Evolutionary conservation across 1,140 invertebrate species (phyloP).

Genomic region (Drosophila malerkotliana): DNA sequence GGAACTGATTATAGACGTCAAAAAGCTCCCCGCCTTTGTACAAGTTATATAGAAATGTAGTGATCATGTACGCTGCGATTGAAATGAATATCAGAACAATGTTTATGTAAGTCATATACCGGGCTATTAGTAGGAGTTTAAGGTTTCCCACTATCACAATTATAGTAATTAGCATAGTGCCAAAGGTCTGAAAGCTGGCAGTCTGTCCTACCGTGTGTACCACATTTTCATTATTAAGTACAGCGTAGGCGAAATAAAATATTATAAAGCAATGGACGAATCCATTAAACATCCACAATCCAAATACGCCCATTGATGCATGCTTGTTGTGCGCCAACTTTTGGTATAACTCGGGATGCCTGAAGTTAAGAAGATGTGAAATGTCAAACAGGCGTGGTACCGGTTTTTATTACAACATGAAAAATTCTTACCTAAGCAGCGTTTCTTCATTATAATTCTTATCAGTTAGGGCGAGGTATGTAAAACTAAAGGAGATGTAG

Average conservation of each 20-base stretch:
- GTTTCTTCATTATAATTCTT: slow-evolving; percentile 87
- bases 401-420: too few relatives aligned
- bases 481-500: slow-evolving; percentile 89
- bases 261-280: slow-evolving; percentile 85
- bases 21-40: slow-evolving; percentile 86
- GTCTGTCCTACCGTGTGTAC: slow-evolving; percentile 83
- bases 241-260: slow-evolving; percentile 83
- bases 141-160: slow-evolving; percentile 85
- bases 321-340: slow-evolving; percentile 87
- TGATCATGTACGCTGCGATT: slow-evolving; percentile 85
- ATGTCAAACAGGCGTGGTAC: background rate
- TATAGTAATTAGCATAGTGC: slow-evolving; percentile 84
- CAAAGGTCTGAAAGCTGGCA: slow-evolving; percentile 84
- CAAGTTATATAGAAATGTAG: slow-evolving; percentile 86
- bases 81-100: slow-evolving; percentile 86
- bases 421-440: slow-evolving; percentile 85
- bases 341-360: slow-evolving; percentile 88
- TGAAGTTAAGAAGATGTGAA: slow-evolving; percentile 44
- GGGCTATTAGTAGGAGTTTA: slow-evolving; percentile 87
- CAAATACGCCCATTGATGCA: slow-evolving; percentile 86
- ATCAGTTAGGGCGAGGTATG: slow-evolving; percentile 89
- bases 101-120: slow-evolving; percentile 87
- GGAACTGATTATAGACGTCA: slow-evolving; percentile 86
- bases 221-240: slow-evolving; percentile 78
- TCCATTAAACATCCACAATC: slow-evolving; percentile 87